A percentile compares a stretch with the other conserved stretches of the same genome.
Conservation (phyloP, 2,113 vertebrate species). For the Urocynchramus pylzowi region DNA sequence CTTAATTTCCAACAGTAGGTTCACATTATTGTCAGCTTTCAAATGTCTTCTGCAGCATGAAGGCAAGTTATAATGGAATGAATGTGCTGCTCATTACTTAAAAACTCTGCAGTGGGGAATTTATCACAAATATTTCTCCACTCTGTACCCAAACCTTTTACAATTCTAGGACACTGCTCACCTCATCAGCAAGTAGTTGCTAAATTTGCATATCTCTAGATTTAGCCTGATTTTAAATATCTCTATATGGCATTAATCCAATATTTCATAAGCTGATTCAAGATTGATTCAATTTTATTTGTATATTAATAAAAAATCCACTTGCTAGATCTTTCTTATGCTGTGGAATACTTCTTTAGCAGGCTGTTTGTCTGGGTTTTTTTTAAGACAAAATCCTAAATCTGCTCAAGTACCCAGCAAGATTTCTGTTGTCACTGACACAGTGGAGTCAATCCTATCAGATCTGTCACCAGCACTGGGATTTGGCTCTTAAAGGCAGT, state of each 20-base stretch:
- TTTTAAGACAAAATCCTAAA: neutral
- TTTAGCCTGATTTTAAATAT: neutral
- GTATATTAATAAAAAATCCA: neutral
- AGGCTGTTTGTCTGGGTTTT: neutral
- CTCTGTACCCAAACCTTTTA: neutral
- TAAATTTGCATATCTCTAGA: neutral
- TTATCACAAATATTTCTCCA: neutral
- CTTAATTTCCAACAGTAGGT: neutral
- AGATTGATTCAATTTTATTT: neutral
- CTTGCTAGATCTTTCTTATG: neutral
- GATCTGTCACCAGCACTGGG: neutral
- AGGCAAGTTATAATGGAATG: neutral
- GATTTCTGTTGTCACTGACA: neutral
- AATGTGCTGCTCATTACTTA: neutral
- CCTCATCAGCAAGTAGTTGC: neutral
- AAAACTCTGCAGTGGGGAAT: neutral
- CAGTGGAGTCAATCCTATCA: neutral
- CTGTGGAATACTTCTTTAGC: neutral
- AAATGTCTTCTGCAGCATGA: neutral
- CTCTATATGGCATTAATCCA: neutral
- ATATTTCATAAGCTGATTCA: neutral
- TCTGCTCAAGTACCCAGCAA: neutral
- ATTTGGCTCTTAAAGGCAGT: neutral
- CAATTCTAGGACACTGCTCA: neutral
- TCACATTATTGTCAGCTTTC: neutral